phyloP scores from a whole-genome alignment of 2,797 vertebrate genomes.

The Cichlasoma orientale region DNA sequence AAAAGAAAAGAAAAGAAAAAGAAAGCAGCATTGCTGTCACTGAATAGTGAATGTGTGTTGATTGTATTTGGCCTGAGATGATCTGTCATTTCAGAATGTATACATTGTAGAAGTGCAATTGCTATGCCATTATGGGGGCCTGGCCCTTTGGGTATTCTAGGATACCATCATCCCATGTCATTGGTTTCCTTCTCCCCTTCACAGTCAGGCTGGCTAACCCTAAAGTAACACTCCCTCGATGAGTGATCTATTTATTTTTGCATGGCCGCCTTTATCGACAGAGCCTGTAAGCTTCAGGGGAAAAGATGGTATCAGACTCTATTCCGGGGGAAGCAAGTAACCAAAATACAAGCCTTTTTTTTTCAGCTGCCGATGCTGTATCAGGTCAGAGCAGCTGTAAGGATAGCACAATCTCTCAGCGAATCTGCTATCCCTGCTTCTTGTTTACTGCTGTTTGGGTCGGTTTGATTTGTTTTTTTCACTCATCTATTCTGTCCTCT shows the following conservation, averaged over 20 bases:
- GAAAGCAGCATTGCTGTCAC: constrained; percentile 27
- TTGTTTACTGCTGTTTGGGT: constrained; percentile 40
- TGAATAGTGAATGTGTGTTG: constrained; percentile 18
- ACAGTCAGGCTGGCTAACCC: constrained; percentile 62
- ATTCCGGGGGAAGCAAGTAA: constrained; percentile 62
- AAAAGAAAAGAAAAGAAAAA: not conserved
- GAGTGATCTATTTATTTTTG: constrained; percentile 80
- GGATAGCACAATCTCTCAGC: constrained; percentile 45
- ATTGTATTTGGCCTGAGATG: constrained; percentile 49
- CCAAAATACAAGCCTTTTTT: constrained; percentile 60
- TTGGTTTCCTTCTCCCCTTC: constrained; percentile 55
- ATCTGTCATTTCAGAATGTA: constrained; percentile 52
- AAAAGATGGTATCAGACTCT: constrained; percentile 66
- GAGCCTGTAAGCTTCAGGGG: constrained; percentile 64
- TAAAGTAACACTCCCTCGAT: constrained; percentile 68
- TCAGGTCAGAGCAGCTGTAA: constrained; percentile 66
- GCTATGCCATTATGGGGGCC: constrained; percentile 36
- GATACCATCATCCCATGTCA: constrained; percentile 63
- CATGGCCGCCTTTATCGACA: constrained; percentile 73
- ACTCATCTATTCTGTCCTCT: constrained; percentile 4
- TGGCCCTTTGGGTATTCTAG: constrained; percentile 56
- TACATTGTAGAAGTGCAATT: constrained; percentile 58
- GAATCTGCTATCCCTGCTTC: constrained; percentile 29
- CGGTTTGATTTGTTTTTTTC: constrained; percentile 15
- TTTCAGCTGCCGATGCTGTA: constrained; percentile 53